phyloP scores from a whole-genome alignment of 2,797 vertebrate genomes.

The Lerista edwardsae region DNA sequence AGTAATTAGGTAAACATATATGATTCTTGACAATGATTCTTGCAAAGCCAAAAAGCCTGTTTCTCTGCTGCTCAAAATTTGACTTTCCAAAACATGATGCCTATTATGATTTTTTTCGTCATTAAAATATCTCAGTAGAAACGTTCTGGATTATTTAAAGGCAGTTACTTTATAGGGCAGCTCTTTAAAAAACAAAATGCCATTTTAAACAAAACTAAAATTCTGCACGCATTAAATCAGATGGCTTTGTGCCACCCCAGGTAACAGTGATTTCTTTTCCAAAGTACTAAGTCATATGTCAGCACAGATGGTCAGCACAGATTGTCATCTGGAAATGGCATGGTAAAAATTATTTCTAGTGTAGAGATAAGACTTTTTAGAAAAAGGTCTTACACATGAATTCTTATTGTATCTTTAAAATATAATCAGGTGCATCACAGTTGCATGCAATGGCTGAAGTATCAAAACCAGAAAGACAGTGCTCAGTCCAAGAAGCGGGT shows the following conservation, averaged over 20 bases:
- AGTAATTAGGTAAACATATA: background rate
- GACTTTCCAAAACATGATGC: background rate
- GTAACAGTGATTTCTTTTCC: constrained; percentile 25
- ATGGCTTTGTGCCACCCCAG: constrained; percentile 17
- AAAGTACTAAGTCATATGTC: constrained; percentile 1
- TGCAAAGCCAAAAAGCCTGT: background rate
- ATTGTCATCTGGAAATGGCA: background rate
- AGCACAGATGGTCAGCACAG: background rate
- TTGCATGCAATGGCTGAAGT: no score
- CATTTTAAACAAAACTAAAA: background rate
- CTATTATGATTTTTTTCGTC: background rate
- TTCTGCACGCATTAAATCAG: background rate
- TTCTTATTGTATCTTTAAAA: background rate
- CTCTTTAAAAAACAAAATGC: background rate
- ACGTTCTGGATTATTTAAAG: background rate
- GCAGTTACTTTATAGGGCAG: background rate
- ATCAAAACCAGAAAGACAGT: no score
- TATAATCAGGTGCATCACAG: background rate
- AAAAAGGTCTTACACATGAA: background rate
- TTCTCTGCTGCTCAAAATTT: background rate
- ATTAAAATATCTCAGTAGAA: constrained; percentile 5
- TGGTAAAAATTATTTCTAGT: background rate
- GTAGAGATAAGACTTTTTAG: background rate
- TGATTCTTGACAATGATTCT: constrained; percentile 2
- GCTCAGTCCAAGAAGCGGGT: no score